Percentiles rank a stretch among this genome's conserved stretches.
Evolutionary conservation across 1,140 invertebrate species (phyloP).

Genomic region (Bursaphelenchus mucronatus): DNA sequence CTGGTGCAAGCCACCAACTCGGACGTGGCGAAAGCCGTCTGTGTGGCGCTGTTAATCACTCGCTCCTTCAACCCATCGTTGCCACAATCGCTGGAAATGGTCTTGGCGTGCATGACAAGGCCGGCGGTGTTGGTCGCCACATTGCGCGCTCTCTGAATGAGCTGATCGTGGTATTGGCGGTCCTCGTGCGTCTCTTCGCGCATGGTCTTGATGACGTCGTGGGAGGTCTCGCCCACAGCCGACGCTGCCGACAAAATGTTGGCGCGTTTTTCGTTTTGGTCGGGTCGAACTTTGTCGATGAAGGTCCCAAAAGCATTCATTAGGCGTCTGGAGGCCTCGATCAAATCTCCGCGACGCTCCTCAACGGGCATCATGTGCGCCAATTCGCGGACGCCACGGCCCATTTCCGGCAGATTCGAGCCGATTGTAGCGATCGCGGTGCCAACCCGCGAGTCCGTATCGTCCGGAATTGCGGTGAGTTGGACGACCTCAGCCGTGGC

Average conservation of each 20-base stretch:
- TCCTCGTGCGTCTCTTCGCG: conserved; percentile 78
- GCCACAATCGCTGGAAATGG: conserved; percentile 72
- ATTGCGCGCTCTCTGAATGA: conserved; percentile 53
- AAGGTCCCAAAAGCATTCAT: conserved; percentile 90
- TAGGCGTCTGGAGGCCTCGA: conserved; percentile 84
- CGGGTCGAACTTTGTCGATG: conserved; percentile 71
- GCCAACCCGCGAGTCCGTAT: conserved; percentile 85
- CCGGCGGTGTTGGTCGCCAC: conserved; percentile 64
- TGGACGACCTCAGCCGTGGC: conserved; percentile 97
- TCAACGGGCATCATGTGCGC: conserved; percentile 85
- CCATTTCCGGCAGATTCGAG: conserved; percentile 89
- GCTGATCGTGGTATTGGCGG: conserved; percentile 63
- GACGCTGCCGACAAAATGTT: conserved; percentile 87
- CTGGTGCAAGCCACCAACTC: conserved; percentile 95
- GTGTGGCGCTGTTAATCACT: conserved; percentile 72
- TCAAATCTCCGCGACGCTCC: conserved; percentile 74
- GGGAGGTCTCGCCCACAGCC: conserved; percentile 88
- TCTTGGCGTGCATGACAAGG: conserved; percentile 72
- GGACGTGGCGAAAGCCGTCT: conserved; percentile 91
- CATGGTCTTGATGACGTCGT: conserved; percentile 85
- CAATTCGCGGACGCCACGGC: conserved; percentile 86
- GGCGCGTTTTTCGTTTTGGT: conserved; percentile 63
- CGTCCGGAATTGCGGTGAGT: conserved; percentile 70
- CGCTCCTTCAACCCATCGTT: conserved; percentile 70
- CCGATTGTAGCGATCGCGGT: conserved; percentile 94